Evolutionary conservation across 2,113 vertebrate genomes (phyloP), one percentile per base, ranked within the genome.

Genomic region (Acanthisitta chloris): DNA sequence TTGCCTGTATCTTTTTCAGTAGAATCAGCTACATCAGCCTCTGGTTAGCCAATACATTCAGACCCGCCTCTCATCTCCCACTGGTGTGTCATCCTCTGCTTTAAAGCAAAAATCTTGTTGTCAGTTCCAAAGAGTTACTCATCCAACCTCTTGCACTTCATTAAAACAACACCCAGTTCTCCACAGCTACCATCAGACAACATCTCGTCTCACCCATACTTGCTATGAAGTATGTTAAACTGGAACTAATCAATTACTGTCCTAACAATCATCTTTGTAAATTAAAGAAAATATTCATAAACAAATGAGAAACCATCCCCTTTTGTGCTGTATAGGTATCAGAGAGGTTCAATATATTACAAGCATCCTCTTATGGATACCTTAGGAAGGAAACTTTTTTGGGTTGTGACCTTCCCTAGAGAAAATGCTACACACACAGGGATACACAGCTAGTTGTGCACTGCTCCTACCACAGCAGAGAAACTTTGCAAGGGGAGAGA

Each of bases 41-140:
- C 79, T 81, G n/a, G 14, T 42, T 40, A 70, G 70, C 16, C 3
- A 17, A 24, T 29, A 16, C 36, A 26, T 23, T 23, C 45, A 81
- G 48, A 70, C 34, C 31, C 18, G 29, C 26, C 3, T 67, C 55
- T 80, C 1, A 1, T 31, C 29, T 69, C 43, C 25, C n/a, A 45
- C 0, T 51, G 36, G 15, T 18, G 10, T 57, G 28, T 10, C n/a
- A 9, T 45, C 15, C 20, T 6, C 36, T 0, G 1, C n/a, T 40
- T 69, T 34, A 76, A 38, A 38, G 15, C 23, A 64, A 55, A 58
- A n/a, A 16, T 58, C 25, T 54, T 28, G 3, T 46, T 83, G 59
- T 15, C 1, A 2, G 8, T 66, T 76, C 34, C 33, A 51, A 34
- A 67, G 11, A 14, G 24, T 45, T 71, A 61, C 42, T 89, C 29